Percentiles rank a stretch among this genome's conserved stretches.
Evolutionary conservation across 37 sponge, comb jelly and placozoan species (phyloP).

Genomic region (Lycopodina hypogea): DNA sequence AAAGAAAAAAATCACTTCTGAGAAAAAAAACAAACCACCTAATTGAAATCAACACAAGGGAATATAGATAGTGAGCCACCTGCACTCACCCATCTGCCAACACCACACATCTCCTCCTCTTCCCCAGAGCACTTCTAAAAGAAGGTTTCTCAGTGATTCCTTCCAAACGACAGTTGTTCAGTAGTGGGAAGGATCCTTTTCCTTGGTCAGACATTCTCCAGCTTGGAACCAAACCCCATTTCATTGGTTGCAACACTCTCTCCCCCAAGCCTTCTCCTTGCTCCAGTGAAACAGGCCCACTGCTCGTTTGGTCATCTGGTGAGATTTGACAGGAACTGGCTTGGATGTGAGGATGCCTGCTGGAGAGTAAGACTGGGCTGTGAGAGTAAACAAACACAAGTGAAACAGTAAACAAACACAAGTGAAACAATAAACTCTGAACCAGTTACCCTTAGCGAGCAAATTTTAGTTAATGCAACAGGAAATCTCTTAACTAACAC

Average conservation of each 20-base stretch:
- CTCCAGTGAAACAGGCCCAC: background rate
- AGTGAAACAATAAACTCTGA: no score
- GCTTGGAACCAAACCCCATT: constrained; percentile 89
- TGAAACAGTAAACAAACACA: no score
- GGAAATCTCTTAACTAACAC: no score
- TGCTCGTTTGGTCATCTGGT: background rate
- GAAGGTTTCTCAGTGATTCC: constrained; percentile 81
- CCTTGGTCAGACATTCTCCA: constrained; percentile 75
- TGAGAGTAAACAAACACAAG: no score
- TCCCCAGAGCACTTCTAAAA: constrained; percentile 67
- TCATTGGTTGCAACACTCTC: constrained; percentile 85
- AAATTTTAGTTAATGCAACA: no score
- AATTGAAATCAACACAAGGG: no score
- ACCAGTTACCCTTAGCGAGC: no score
- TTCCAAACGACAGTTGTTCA: constrained; percentile 87
- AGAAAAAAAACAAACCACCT: no score
- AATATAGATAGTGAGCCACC: no score
- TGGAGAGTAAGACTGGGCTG: constrained; percentile 75
- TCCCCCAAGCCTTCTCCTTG: constrained; percentile 20
- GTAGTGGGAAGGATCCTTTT: constrained; percentile 35
- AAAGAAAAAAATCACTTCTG: no score
- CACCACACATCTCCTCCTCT: constrained; percentile 84
- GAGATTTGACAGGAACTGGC: background rate
- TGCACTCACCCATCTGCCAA: constrained; percentile 69
- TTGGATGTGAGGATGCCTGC: constrained; percentile 42